Conservation (phyloP, 2,113 vertebrate genomes). For the Chloebia gouldiae region DNA sequence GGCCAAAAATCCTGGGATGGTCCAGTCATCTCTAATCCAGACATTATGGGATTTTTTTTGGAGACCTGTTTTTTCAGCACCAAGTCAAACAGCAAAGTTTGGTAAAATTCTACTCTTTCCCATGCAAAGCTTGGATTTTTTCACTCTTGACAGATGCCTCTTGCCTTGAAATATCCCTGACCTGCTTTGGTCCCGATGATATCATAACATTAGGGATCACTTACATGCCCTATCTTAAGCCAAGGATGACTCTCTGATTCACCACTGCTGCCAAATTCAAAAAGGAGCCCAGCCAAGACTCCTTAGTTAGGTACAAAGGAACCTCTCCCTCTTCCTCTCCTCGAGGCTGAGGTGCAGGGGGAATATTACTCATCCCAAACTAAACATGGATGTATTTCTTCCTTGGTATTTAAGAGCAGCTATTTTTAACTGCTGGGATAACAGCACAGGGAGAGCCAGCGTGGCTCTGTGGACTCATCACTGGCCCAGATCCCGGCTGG, state of each 20-base stretch:
- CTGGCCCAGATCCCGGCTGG: background rate
- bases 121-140: background rate
- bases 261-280: background rate
- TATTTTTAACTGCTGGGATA: constrained; percentile 17
- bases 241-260: constrained; percentile 12
- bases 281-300: background rate
- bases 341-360: background rate
- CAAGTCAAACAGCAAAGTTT: background rate
- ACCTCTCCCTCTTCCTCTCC: background rate
- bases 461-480: background rate
- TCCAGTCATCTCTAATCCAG: background rate
- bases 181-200: constrained; percentile 8
- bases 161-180: constrained; percentile 37
- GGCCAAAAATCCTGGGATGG: background rate
- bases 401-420: background rate
- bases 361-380: background rate
- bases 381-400: background rate
- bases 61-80: background rate
- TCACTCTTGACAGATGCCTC: background rate
- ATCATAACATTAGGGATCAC: background rate
- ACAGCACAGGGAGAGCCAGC: background rate
- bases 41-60: background rate
- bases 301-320: constrained; percentile 8
- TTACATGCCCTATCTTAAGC: constrained; percentile 16
- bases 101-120: background rate